Evolutionary conservation across 2,797 vertebrate species (phyloP).

Genomic region (Hafferia zeledoni): DNA sequence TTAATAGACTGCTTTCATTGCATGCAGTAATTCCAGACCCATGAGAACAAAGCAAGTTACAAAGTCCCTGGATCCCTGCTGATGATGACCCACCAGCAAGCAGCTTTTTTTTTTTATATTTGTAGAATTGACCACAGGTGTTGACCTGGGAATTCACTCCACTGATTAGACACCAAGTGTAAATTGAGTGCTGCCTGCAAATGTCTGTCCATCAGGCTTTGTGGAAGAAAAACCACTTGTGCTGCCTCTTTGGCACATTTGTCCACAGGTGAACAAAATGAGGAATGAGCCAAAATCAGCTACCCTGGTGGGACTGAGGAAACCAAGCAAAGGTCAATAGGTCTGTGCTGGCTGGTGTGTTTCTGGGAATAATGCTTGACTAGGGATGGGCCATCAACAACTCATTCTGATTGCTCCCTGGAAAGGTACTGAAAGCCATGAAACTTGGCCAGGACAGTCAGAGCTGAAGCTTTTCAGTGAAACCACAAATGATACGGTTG

Average conservation of each 20-base stretch:
- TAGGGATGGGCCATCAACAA: background rate
- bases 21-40: background rate
- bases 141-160: background rate
- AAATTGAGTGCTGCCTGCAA: background rate
- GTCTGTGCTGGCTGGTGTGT: background rate
- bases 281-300: background rate
- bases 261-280: background rate
- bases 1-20: background rate
- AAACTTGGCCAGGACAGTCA: background rate
- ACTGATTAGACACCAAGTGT: accelerated
- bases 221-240: background rate
- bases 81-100: background rate
- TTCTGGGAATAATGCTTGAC: background rate
- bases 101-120: background rate
- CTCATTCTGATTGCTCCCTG: background rate
- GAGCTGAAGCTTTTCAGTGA: background rate
- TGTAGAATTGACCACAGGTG: background rate
- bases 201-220: background rate
- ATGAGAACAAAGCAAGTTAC: background rate
- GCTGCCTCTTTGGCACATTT: background rate
- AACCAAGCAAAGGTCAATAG: background rate
- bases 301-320: background rate
- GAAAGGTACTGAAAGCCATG: background rate
- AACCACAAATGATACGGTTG: background rate
- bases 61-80: background rate